Base-by-base conservation (phyloP, 2,888 invertebrate species). In the Apeira syringaria region DNA sequence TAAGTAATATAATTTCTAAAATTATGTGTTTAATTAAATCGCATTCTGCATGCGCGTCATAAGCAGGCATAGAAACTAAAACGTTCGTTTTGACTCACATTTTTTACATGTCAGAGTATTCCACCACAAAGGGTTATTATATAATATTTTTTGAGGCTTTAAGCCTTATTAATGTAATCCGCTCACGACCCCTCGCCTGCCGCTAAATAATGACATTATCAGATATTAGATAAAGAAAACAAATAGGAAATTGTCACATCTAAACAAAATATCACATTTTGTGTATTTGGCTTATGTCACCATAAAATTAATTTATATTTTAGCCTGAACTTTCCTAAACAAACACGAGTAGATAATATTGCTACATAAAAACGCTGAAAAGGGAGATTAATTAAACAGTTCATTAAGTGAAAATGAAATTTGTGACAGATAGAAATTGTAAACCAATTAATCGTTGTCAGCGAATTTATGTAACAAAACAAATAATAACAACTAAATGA, bases 81-180 rank as follows among this genome's bases (percentile, higher is more conserved):
- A 67, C 61, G 67, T 79, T 76, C 73, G 71, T 68, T 75, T 69
- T 87, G 88, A 86, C 85, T 85, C 86, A 88, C 86, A 85, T 87
- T 87, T 74, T 64, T 32, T 38, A 55, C 56, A 47, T 56, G 56
- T 55, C 45, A 25, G 47, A 37, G 28, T 47, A 40, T 35, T 50
- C 34, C 32, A 31, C 50, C 52, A 36, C 25, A 31, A 43, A 31
- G 39, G 45, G 45, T 15, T 26, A 58, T 52, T 34, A 8, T 44
- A 56, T 35, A 46, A 37, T 33, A 52, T 38, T 56, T n/a, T 44
- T 37, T 40, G 31, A 46, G 60, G 59, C 53, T 57, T 51, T 35
- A 36, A 59, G 56, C 59, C 60, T 36, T 47, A 31, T 20, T 44
- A 34, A 50, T 51, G 43, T 39, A 40, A 29, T 35, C 39, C 49